Evolutionary conservation across 2,797 vertebrate genomes (phyloP).

Genomic region (Chloroceryle amazona): DNA sequence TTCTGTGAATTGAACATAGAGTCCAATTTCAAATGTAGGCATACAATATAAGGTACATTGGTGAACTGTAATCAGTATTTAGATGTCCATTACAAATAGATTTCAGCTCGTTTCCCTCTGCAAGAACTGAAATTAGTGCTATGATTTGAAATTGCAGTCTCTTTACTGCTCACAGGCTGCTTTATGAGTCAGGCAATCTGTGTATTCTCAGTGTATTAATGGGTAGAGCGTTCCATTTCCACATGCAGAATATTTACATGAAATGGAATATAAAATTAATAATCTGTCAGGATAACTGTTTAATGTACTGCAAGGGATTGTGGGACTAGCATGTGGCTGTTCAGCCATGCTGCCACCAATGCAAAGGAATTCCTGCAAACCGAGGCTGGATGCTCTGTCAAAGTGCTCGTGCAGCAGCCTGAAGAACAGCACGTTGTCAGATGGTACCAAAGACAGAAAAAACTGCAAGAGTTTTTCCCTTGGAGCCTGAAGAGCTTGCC

Average conservation of each 20-base stretch:
- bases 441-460: background rate
- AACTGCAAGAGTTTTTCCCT: background rate
- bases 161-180: background rate
- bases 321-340: background rate
- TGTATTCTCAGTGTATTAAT: background rate
- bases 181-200: background rate
- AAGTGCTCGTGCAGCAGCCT: background rate
- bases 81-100: background rate
- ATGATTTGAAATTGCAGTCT: background rate
- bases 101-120: background rate
- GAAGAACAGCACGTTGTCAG: background rate
- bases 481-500: background rate
- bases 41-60: background rate
- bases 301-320: background rate
- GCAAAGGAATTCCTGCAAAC: background rate
- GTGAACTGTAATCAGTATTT: conserved; percentile 10
- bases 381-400: background rate
- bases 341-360: background rate
- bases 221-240: background rate
- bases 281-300: background rate
- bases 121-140: background rate
- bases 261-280: background rate
- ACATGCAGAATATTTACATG: background rate
- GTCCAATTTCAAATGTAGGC: background rate
- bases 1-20: background rate